Base-by-base conservation (phyloP, 2,113 vertebrate species). In the Phylloscopus whistleri region DNA sequence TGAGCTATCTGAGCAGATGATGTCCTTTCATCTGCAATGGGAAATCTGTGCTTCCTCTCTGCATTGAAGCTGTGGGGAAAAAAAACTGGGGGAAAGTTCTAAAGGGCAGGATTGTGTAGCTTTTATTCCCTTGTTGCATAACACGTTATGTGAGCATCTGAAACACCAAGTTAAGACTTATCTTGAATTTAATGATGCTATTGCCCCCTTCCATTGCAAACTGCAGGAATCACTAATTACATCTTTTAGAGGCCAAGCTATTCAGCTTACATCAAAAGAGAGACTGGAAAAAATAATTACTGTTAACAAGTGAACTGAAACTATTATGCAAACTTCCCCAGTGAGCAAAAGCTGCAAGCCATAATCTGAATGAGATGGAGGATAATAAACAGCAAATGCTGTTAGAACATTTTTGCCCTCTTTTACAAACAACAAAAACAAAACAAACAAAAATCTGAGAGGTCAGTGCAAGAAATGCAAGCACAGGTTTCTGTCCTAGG, bases 241-340 rank as follows among this genome's bases (percentile, higher is more conserved):
- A 91, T 89, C 90, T 96, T 75, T 89, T 64, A 75, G 80, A 96
- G 84, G 87, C 55, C 77, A 72, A 73, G 88, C 49, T 81, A 94
- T 87, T 88, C 64, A 92, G 72, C 55, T 53, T 39, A 94, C 68
- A 94, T 91, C 84, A 96, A 92, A 96, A 43, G 59, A 85, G 72
- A 90, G 64, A 56, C 75, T 88, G 60, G 75, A 83, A 84, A 80
- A 95, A 96, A 95, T 94, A 95, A 96, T 96, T 93, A 94, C 80
- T 85, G 64, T 94, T 95, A 96, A 92, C 91, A 95, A 96, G 86
- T 75, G 92, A 95, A 94, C 73, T 89, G 82, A 97, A 94, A 94
- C 83, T 94, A 90, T 97, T 92, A 86, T 63, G 78, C 59, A 94
- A 92, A 74, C 90, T 90, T 92, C 53, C 87, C 56, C 70, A 94